Percentiles rank a stretch among this genome's conserved stretches.
Evolutionary conservation across 2,113 vertebrate species (phyloP).

Genomic region (Sinosuthora webbiana): DNA sequence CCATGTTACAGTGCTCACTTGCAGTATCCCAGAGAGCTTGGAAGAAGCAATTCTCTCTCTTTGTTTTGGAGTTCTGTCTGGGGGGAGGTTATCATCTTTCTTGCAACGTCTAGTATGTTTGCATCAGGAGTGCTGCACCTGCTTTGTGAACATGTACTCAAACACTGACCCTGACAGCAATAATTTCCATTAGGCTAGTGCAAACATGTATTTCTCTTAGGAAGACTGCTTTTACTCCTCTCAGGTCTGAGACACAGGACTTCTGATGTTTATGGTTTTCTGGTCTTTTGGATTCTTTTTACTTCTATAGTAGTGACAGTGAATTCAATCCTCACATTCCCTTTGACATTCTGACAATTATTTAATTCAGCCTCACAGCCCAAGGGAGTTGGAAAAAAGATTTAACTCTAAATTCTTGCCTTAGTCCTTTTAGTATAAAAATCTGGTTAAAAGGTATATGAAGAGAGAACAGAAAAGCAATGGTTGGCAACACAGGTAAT

Average conservation of each 20-base stretch:
- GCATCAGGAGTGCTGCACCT: not conserved
- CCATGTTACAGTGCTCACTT: constrained; percentile 46
- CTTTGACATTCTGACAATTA: constrained; percentile 70
- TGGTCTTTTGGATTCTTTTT: constrained; percentile 16
- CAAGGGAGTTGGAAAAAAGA: constrained; percentile 54
- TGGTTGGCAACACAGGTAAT: not conserved
- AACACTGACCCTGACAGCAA: not conserved
- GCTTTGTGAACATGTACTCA: not conserved
- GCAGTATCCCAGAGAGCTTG: constrained; percentile 52
- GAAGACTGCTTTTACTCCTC: not conserved
- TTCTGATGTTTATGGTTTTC: constrained; percentile 7
- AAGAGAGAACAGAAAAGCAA: not conserved
- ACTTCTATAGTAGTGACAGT: not conserved
- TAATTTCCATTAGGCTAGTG: not conserved
- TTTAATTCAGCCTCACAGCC: constrained; percentile 70
- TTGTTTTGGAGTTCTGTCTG: not conserved
- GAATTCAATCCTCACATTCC: constrained; percentile 58
- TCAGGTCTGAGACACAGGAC: not conserved
- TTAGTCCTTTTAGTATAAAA: constrained; percentile 68
- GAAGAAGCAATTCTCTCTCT: not conserved
- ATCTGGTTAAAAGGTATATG: constrained; percentile 50
- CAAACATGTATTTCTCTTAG: not conserved
- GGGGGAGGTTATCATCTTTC: not conserved
- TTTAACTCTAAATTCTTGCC: constrained; percentile 71
- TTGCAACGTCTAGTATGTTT: not conserved